phyloP scores from a whole-genome alignment of 1,140 invertebrate species.

The Marisa cornuarietis region DNA sequence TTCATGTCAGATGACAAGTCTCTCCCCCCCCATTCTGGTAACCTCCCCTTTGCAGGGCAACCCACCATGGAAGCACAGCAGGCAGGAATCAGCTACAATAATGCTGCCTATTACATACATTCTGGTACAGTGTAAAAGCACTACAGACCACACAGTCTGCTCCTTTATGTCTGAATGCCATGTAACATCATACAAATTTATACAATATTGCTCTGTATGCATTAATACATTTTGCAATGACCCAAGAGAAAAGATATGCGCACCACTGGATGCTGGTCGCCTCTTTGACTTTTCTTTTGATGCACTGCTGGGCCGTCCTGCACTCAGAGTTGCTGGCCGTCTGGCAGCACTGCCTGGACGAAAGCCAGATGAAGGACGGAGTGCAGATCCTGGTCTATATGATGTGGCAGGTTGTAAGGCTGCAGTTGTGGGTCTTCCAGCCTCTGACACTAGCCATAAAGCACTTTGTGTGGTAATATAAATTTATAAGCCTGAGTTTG shows the following conservation, averaged over 20 bases:
- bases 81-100: too few relatives aligned
- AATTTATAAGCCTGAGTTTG: too few relatives aligned
- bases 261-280: slow-evolving; percentile 31
- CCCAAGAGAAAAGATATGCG: neutral
- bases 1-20: too few relatives aligned
- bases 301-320: slow-evolving; percentile 37
- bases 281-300: slow-evolving; percentile 9
- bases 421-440: slow-evolving; percentile 49
- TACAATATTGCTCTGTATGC: neutral
- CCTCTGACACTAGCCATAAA: slow-evolving; percentile 7
- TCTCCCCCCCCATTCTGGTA: too few relatives aligned
- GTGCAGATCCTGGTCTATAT: slow-evolving; percentile 58
- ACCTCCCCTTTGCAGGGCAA: too few relatives aligned
- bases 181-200: too few relatives aligned
- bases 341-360: slow-evolving; percentile 43
- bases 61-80: too few relatives aligned
- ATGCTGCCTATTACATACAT: too few relatives aligned
- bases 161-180: too few relatives aligned
- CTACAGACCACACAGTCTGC: too few relatives aligned
- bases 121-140: too few relatives aligned
- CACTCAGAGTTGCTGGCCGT: slow-evolving; percentile 41
- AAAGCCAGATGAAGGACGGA: slow-evolving; percentile 56
- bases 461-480: too few relatives aligned
- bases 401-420: slow-evolving; percentile 49
- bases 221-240: neutral